Conservation (phyloP, 2,888 invertebrate species). For the Phyllotreta cruciferae region DNA sequence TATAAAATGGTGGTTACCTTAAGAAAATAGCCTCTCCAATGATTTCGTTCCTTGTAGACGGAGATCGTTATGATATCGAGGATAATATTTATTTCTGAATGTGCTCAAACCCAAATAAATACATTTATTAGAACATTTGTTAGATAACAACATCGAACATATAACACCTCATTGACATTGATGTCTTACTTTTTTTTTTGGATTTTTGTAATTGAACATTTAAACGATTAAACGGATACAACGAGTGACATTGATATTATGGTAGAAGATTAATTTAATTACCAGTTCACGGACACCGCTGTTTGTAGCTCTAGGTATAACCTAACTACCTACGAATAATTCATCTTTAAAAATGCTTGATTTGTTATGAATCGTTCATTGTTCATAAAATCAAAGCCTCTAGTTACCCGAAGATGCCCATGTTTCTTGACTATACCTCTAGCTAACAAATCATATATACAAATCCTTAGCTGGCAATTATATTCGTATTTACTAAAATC, state of each 20-base stretch:
- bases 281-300: no score
- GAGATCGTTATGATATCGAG: constrained; percentile 20
- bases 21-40: constrained; percentile 26
- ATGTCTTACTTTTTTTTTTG: constrained; percentile 16
- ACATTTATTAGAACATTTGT: constrained; percentile 4
- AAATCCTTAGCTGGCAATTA: no score
- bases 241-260: constrained; percentile 7
- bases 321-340: no score
- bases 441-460: no score
- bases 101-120: constrained; percentile 36
- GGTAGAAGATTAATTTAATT: no score
- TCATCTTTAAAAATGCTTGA: constrained; percentile 8
- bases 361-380: neutral
- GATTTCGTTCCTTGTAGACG: constrained; percentile 17
- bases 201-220: constrained; percentile 17
- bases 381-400: no score
- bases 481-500: no score
- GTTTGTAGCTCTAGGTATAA: no score
- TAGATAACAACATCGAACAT: constrained; percentile 36
- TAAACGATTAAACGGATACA: constrained; percentile 24
- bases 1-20: constrained; percentile 15
- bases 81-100: constrained; percentile 34
- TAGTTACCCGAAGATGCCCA: no score
- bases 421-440: no score
- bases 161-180: constrained; percentile 27